Conservation (phyloP, 1,140 invertebrate species). For the Goniozus legneri region DNA sequence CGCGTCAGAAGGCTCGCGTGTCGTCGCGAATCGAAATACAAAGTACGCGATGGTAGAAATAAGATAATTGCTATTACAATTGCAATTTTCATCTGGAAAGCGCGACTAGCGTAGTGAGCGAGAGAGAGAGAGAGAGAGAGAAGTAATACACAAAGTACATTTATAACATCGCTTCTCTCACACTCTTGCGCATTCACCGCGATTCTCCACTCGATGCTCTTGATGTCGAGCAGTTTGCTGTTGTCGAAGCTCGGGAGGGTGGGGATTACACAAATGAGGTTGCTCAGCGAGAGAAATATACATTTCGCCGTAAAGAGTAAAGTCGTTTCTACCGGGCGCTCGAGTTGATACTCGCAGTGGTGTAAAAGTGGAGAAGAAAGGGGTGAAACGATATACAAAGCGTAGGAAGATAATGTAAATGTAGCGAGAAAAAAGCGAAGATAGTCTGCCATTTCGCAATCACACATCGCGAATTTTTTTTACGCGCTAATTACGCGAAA, state of each 20-base stretch:
- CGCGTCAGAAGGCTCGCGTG: constrained; percentile 10
- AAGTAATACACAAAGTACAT: constrained; percentile 33
- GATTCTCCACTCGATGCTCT: too few species aligned
- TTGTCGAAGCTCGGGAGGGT: constrained; percentile 37
- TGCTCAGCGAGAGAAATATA: constrained; percentile 32
- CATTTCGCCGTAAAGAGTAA: constrained; percentile 32
- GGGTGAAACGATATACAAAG: background rate
- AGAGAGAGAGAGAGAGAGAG: background rate
- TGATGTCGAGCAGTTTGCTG: constrained; percentile 31
- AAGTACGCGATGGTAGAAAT: constrained; percentile 36
- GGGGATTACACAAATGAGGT: constrained; percentile 40
- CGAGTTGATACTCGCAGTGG: background rate
- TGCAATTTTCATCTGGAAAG: constrained; percentile 33
- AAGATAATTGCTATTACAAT: constrained; percentile 45
- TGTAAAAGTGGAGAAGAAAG: background rate
- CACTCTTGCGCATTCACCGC: constrained; percentile 16
- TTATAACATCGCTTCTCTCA: constrained; percentile 35
- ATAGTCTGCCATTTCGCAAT: background rate
- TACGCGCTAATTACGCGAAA: background rate
- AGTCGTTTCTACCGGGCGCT: constrained; percentile 20
- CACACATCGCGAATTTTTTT: background rate
- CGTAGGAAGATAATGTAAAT: too few species aligned
- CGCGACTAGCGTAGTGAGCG: too few species aligned
- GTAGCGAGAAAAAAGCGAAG: background rate
- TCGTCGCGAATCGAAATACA: constrained; percentile 18